Base-by-base conservation (phyloP, 2,888 invertebrate genomes). In the Melanotus villosus region DNA sequence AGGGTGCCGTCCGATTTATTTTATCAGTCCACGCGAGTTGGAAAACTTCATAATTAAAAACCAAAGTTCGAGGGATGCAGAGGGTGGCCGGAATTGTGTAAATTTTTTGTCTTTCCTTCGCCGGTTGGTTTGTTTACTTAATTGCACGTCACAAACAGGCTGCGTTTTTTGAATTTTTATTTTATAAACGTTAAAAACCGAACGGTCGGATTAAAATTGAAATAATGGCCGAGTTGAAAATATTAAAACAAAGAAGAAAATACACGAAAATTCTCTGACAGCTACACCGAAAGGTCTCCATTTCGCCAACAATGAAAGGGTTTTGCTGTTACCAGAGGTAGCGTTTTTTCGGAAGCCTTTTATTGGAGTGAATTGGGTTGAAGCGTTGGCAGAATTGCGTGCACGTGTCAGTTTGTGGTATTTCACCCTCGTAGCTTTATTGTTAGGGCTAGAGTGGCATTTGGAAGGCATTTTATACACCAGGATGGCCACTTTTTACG, bases 351-450 rank as follows among this genome's bases (percentile, higher is more conserved):
- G 65, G 69, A 56, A 65, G 58, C 69, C 65, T 73, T 72, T 68
- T 65, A 73, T 72, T 64, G 68, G 69, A 70, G 70, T 71, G 70
- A 72, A 74, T 74, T 72, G 74, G 74, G 70, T 74, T 71, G 70
- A 60, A 71, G 65, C 65, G 58, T 68, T 59, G 58, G 71, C 70
- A 74, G 71, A 74, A 74, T 71, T 70, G 74, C 71, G 72, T 75
- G 74, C 73, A 73, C 74, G 71, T 75, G 74, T 75, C 71, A 71
- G 69, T 68, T 69, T 65, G 65, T 64, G 69, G 71, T 68, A 70
- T 70, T 65, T 70, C 68, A 65, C 71, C 70, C 73, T 70, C 71
- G 50, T 65, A 70, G 71, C 68, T 75, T 73, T 72, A 75, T 75
- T 75, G 74, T 72, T 70, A 65, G 65, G 67, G 66, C 66, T 68